Conservation (phyloP, 2,113 vertebrate genomes). For the Astatoreochromis straeleni region DNA sequence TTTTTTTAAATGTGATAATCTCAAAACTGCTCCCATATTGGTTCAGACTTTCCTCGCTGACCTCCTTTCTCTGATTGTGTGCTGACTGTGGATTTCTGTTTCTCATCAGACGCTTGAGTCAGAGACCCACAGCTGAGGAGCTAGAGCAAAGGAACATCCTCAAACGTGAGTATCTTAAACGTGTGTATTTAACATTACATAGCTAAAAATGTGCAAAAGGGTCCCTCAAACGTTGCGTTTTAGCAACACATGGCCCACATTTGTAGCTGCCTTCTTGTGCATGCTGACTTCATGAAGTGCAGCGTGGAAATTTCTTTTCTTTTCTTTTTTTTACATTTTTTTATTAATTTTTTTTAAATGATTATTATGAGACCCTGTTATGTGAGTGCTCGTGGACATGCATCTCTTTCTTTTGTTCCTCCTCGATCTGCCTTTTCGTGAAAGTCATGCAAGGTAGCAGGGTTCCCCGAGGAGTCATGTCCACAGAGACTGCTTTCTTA, state of each 20-base stretch:
- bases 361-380: not conserved
- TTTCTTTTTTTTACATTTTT: not conserved
- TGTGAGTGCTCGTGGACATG: not conserved
- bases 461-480: constrained; percentile 21
- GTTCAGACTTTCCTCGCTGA: not conserved
- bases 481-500: constrained; percentile 25
- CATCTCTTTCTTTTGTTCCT: not conserved
- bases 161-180: constrained; percentile 84
- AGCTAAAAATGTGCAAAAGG: not conserved
- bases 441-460: not conserved
- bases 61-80: not conserved
- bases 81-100: constrained; percentile 44
- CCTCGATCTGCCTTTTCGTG: constrained; percentile 9
- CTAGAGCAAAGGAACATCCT: constrained; percentile 98
- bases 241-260: not conserved
- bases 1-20: not conserved
- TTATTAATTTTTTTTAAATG: fast-evolving
- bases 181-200: not conserved
- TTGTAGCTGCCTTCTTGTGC: not conserved
- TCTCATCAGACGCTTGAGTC: constrained; percentile 89
- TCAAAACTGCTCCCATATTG: not conserved
- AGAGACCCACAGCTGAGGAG: constrained; percentile 94
- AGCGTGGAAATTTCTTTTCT: not conserved
- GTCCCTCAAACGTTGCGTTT: not conserved
- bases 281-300: not conserved